Conservation (phyloP, 1,140 invertebrate genomes). For the Orchestia grillus region DNA sequence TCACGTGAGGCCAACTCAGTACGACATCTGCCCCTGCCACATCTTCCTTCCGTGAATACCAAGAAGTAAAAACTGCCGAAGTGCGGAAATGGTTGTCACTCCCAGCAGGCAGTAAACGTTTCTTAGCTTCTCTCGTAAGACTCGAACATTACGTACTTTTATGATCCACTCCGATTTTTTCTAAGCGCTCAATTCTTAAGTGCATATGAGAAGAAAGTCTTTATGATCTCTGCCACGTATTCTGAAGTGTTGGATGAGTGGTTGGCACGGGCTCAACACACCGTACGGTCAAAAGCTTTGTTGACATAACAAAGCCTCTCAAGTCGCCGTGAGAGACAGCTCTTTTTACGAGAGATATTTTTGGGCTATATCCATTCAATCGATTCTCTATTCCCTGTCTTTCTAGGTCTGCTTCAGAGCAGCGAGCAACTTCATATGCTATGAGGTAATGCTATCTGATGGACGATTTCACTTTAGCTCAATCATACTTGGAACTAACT, state of each 20-base stretch:
- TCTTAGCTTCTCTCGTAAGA: background rate
- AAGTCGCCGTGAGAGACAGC: background rate
- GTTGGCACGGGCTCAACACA: background rate
- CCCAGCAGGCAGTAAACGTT: background rate
- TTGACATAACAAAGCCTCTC: background rate
- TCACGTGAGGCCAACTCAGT: background rate
- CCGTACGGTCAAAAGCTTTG: background rate
- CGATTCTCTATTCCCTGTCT: background rate
- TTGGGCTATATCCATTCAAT: background rate
- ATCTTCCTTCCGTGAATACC: background rate
- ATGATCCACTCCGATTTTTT: background rate
- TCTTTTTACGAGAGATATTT: background rate
- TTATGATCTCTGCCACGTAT: background rate
- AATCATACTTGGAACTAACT: background rate
- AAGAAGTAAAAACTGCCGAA: background rate
- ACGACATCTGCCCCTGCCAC: background rate
- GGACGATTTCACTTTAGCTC: background rate
- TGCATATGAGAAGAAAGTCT: background rate
- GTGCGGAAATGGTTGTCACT: background rate
- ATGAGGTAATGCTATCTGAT: background rate
- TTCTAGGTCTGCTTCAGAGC: background rate
- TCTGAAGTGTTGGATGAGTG: background rate
- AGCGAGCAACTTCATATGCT: background rate
- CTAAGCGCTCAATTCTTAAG: background rate
- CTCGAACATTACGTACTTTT: background rate